Evolutionary conservation across 2,888 invertebrate species (phyloP).

Genomic region (Strigamia transsilvanica): DNA sequence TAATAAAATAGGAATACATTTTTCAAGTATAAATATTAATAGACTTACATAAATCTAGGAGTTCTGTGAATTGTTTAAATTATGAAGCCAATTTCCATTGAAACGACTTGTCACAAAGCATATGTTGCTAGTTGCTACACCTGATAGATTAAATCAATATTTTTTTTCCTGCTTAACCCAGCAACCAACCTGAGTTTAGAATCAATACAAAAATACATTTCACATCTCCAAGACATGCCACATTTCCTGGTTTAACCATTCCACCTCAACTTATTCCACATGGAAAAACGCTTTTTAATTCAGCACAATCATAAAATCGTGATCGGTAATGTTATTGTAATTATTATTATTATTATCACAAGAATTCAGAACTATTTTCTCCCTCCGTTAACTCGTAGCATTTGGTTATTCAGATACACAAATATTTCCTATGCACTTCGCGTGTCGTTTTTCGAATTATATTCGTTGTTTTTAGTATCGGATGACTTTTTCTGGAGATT

Average conservation of each 20-base stretch:
- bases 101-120: neutral
- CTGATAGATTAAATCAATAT: slow-evolving; percentile 32
- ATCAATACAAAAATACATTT: slow-evolving; percentile 36
- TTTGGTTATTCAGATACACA: neutral
- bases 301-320: neutral
- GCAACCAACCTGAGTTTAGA: slow-evolving; percentile 48
- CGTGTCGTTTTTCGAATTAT: no score
- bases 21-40: no score
- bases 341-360: neutral
- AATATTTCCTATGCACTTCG: no score
- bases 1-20: no score
- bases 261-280: neutral
- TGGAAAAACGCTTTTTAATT: neutral
- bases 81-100: no score
- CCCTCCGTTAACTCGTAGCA: neutral
- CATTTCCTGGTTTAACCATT: slow-evolving; percentile 15
- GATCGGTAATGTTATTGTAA: no score
- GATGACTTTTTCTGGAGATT: no score
- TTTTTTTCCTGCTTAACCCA: neutral
- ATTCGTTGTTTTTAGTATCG: no score
- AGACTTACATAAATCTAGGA: no score
- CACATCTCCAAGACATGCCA: slow-evolving; percentile 40
- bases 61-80: no score
- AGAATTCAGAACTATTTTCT: neutral
- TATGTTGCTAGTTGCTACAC: slow-evolving; percentile 34